Evolutionary conservation across 53 echinoderm and acorn worm species (phyloP).

Genomic region (Astropecten irregularis): DNA sequence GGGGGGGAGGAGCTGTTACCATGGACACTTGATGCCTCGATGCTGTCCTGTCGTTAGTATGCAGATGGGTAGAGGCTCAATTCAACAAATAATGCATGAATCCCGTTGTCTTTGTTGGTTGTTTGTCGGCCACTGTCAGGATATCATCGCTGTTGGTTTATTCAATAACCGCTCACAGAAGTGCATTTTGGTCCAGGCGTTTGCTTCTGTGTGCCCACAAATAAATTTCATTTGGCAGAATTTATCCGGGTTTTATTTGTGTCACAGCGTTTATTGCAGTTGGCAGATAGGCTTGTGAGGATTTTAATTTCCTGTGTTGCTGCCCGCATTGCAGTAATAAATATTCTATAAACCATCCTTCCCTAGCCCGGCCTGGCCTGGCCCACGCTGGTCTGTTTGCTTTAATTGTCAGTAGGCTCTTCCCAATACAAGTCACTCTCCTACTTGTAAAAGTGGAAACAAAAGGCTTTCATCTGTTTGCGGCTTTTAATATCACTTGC

Average conservation of each 20-base stretch:
- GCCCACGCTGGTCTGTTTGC: not conserved
- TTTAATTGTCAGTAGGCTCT: conserved; percentile 28
- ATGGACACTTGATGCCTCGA: not conserved
- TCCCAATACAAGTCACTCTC: conserved; percentile 5
- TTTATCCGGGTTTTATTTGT: conserved; percentile 40
- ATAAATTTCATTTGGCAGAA: conserved; percentile 53
- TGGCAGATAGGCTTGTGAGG: conserved; percentile 33
- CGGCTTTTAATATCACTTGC: conserved; percentile 21
- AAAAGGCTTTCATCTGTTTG: conserved; percentile 31
- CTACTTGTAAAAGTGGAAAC: conserved; percentile 43
- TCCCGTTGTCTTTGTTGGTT: not conserved
- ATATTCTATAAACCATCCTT: conserved; percentile 8
- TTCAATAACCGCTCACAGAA: not conserved
- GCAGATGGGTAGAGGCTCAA: not conserved
- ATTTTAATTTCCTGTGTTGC: conserved; percentile 50
- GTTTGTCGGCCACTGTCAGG: not conserved
- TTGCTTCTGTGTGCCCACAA: not conserved
- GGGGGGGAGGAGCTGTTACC: too few relatives aligned
- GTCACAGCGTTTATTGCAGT: conserved; percentile 4
- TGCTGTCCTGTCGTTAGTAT: not conserved
- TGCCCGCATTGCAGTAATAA: conserved; percentile 22
- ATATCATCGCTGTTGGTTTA: not conserved
- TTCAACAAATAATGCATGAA: not conserved
- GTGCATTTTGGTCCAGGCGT: not conserved
- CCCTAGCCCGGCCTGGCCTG: not conserved